Evolutionary conservation across 2,113 vertebrate genomes (phyloP), one percentile per base, ranked within the genome.

Genomic region (Hassar affinis): DNA sequence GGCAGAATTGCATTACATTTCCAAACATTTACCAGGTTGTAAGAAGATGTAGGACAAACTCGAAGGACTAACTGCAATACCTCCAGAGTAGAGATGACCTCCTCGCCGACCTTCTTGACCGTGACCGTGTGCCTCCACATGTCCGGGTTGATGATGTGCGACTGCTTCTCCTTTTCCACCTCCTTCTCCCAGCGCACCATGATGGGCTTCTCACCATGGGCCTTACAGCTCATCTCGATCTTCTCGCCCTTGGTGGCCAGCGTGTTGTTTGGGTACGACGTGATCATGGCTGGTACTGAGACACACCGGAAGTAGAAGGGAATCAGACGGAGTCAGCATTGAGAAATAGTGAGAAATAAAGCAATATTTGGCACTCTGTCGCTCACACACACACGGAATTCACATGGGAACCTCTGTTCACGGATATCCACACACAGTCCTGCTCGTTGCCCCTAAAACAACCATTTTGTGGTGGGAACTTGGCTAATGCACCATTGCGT

Each of bases 171-270:
- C 96, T 88, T 88, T 25, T 88, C 87, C 87, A 88, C 97, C 87
- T 99, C 98, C 83, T 99, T 99, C 92, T 99, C 98, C 98, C 98
- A 99, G 88, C 97, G 97, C 22, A 99, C 97, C 79, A 99, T 99
- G 91, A 99, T 99, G 93, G 98, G 98, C 86, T 96, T 99, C 92
- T 99, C 97, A 0, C 98, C 98, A 0, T 99, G 98, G 0, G 98
- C 98, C 0, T 95, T 97, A 86, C 98, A 99, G 91, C 96, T 98
- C 97, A 99, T 97, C 79, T 97, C 97, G 87, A 98, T 99, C 94
- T 97, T 97, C 4, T 98, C 97, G 0, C 98, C 97, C 92, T 99
- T 97, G 0, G 98, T 99, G 78, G 98, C 98, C 93, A 99, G 89
- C 0, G 98, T 99, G 76, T 97, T 99, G 89, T 99, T 99, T 78